Conservation (phyloP, 2,797 vertebrate genomes). For the Sarcoramphus papa region DNA sequence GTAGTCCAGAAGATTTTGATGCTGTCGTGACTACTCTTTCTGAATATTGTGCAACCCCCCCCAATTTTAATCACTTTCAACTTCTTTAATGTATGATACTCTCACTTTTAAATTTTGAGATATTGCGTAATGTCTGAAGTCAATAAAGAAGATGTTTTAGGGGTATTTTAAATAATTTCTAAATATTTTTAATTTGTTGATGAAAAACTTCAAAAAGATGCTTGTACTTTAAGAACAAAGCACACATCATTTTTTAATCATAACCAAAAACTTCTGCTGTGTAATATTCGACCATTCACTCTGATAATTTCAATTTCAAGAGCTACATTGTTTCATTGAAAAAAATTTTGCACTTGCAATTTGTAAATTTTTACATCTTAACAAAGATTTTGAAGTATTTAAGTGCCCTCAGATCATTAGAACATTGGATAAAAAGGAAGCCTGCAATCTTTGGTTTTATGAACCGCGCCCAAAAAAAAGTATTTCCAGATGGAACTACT, state of each 20-base stretch:
- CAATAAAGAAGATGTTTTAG: not conserved
- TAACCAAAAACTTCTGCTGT: not conserved
- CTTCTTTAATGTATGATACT: not conserved
- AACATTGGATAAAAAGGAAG: not conserved
- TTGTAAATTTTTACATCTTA: not conserved
- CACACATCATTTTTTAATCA: not conserved
- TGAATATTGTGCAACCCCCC: not conserved
- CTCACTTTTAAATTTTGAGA: not conserved
- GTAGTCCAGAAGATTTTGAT: not conserved
- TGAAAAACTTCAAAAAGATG: not conserved
- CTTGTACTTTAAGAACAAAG: not conserved
- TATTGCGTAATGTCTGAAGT: not conserved
- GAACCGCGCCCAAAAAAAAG: not conserved
- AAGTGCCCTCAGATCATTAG: not conserved
- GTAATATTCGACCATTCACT: not conserved
- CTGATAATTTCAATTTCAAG: not conserved
- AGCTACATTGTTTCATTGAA: not conserved
- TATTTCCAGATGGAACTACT: not conserved
- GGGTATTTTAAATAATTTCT: not conserved
- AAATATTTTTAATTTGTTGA: not conserved
- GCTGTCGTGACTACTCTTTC: not conserved
- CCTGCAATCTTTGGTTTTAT: not conserved
- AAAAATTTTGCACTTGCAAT: not conserved
- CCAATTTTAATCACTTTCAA: not conserved
- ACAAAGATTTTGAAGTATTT: not conserved